Percentiles rank a stretch among this genome's conserved stretches.
phyloP scores from a whole-genome alignment of 2,888 invertebrate genomes.

The Scelioninae gen. 2 region DNA sequence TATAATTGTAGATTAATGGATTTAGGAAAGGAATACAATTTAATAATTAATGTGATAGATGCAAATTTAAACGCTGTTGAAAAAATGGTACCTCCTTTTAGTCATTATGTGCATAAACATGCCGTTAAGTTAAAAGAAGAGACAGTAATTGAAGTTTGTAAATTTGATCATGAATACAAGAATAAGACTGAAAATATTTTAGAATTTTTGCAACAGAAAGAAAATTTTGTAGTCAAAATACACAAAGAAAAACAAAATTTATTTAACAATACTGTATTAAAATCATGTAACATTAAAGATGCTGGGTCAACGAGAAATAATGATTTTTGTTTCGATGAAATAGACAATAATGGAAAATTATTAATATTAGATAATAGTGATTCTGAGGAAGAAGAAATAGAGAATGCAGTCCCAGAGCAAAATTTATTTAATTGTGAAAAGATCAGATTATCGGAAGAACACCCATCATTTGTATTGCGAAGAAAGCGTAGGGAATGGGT shows the following conservation, averaged over 20 bases:
- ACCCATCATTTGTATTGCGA: background rate
- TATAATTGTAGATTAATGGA: slow-evolving; percentile 66
- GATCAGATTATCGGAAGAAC: slow-evolving; percentile 20
- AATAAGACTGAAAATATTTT: slow-evolving; percentile 60
- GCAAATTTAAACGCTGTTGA: slow-evolving; percentile 69
- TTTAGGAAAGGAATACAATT: slow-evolving; percentile 64
- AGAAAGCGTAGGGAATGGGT: background rate
- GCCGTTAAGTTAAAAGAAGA: slow-evolving; percentile 32
- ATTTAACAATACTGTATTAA: slow-evolving; percentile 55
- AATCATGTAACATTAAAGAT: background rate
- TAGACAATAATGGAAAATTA: slow-evolving; percentile 36
- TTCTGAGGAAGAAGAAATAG: slow-evolving; percentile 1
- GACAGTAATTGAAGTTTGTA: slow-evolving; percentile 46
- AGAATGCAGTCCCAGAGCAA: background rate
- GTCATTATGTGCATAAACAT: too few species aligned
- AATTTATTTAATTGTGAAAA: slow-evolving; percentile 52
- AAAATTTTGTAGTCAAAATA: slow-evolving; percentile 22
- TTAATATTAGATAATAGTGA: slow-evolving; percentile 23
- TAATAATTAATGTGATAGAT: slow-evolving; percentile 65
- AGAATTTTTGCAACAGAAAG: slow-evolving; percentile 66
- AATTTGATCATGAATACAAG: background rate
- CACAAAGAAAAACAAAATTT: slow-evolving; percentile 59
- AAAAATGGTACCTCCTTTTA: slow-evolving; percentile 64
- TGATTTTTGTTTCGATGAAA: slow-evolving; percentile 67
- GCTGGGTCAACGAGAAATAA: slow-evolving; percentile 21